Evolutionary conservation across 92 coral and sea anemone species (phyloP), one percentile per base, ranked within the genome.

Genomic region (Galaxea fascicularis): DNA sequence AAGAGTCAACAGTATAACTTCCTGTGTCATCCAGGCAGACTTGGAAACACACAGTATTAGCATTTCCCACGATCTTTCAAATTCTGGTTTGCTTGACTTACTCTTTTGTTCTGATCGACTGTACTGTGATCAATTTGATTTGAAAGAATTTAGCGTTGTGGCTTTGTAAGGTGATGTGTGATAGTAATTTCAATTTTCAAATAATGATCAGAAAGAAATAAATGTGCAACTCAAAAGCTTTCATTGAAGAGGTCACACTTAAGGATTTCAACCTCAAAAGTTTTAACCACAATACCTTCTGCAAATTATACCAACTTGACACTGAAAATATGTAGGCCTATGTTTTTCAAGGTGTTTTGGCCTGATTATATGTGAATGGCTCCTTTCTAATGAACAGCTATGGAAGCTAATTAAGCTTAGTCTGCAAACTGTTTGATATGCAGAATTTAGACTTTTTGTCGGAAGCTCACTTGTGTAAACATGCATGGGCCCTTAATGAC

Each of bases 21-120:
- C 39, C 79, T 74, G 58, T 18, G 5, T 25, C 1, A 54, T 30
- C 22, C 25, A 71, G 57, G 21, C 25, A 30, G 11, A 49, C 65
- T 28, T 51, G 17, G 27, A 47, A 62, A 21, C 46, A 45, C n/a
- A 78, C 6, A 44, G 25, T 54, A 51, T 53, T 17, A 30, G 30
- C 75, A 79, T 39, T 81, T 71, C 86, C 78, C 78, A 82, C 86
- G 86, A 82, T 44, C 70, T 71, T 71, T 70, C 66, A 66, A 35
- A 65, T 56, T 53, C 86, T 56, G 86, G 70, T 71, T 52, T 56
- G 69, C 45, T 56, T 54, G 45, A 82, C 54, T 71, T 46, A 71
- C 56, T 71, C 54, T 71, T 70, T 82, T 70, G 77, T 82, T 39
- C 22, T 62, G 67, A 58, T 60, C 68, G 24, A 31, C 25, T n/a